phyloP scores from a whole-genome alignment of 1,140 invertebrate genomes.

The Sarcophaga bullata region DNA sequence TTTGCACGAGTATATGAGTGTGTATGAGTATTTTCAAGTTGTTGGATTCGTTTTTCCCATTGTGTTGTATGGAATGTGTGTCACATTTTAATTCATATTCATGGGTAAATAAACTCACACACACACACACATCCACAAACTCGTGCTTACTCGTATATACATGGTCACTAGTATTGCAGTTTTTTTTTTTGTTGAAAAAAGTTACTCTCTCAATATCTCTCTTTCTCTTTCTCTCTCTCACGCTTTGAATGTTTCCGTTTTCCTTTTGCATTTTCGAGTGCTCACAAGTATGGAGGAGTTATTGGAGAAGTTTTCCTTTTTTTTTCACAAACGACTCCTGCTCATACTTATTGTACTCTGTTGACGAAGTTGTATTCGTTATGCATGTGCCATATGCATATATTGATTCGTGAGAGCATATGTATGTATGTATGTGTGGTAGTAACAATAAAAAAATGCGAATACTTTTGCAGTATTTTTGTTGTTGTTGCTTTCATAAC shows the following conservation, averaged over 20 bases:
- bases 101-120: background rate
- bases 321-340: background rate
- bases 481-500: no score
- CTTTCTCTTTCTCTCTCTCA: no score
- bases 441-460: no score
- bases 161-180: background rate
- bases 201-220: no score
- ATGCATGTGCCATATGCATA: no score
- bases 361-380: background rate
- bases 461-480: no score
- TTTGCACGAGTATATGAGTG: no score
- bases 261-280: background rate
- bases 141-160: background rate
- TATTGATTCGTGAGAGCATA: no score
- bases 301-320: slow-evolving; percentile 10
- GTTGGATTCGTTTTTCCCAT: background rate
- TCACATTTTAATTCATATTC: background rate
- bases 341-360: background rate
- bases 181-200: no score
- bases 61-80: background rate
- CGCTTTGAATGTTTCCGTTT: background rate
- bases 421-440: no score
- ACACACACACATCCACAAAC: background rate
- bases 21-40: background rate
- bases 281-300: background rate